A percentile compares a stretch with the other conserved stretches of the same genome.
Conservation (phyloP, 2,888 invertebrate genomes). For the Dasysyrphus albostriatus region DNA sequence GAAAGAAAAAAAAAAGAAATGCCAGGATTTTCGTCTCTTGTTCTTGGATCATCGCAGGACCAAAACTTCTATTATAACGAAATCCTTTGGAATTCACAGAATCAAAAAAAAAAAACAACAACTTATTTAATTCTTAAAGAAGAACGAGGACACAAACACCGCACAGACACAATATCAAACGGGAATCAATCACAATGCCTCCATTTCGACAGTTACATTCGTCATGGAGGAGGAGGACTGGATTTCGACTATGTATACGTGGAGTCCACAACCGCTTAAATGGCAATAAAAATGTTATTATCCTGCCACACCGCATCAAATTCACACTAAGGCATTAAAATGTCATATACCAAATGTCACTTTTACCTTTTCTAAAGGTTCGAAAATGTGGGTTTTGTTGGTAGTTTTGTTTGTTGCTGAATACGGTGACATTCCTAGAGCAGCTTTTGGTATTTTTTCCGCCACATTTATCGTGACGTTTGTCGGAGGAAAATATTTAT, state of each 20-base stretch:
- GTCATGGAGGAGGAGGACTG: conserved; percentile 35
- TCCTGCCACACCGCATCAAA: conserved; percentile 74
- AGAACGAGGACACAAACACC: background rate
- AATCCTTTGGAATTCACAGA: conserved; percentile 67
- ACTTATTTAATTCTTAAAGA: conserved; percentile 32
- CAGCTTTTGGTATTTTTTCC: conserved; percentile 62
- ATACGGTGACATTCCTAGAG: conserved; percentile 26
- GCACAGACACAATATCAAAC: background rate
- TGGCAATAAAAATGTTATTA: conserved; percentile 73
- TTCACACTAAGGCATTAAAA: conserved; percentile 73
- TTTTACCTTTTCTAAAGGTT: conserved; percentile 8
- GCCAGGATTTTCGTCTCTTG: conserved; percentile 6
- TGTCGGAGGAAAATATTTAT: conserved; percentile 45
- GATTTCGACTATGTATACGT: conserved; percentile 31
- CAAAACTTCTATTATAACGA: conserved; percentile 42
- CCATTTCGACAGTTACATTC: conserved; percentile 45
- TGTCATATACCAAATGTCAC: conserved; percentile 73
- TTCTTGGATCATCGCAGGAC: conserved; percentile 19
- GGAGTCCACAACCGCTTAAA: conserved; percentile 64
- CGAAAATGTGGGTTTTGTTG: background rate
- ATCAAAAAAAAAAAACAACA: conserved; percentile 33
- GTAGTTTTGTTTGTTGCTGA: conserved; percentile 1
- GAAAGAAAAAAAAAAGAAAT: background rate
- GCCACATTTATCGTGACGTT: conserved; percentile 63
- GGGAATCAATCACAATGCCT: conserved; percentile 66